A percentile compares a stretch with the other conserved stretches of the same genome.
phyloP scores from a whole-genome alignment of 2,888 invertebrate species.

The Netelia virgata region DNA sequence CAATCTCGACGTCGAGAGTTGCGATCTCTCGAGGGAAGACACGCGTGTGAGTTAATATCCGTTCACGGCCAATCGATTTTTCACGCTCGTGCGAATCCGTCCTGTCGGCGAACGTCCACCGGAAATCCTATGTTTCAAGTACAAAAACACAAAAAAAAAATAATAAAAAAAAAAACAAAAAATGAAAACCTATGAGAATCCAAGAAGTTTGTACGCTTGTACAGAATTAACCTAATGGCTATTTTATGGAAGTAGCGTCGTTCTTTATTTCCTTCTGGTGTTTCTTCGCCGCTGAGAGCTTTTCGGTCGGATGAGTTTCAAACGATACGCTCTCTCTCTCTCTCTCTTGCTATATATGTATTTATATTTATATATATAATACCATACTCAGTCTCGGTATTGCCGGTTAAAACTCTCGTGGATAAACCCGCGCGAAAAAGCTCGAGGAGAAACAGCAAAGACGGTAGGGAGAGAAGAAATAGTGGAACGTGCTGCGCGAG shows the following conservation, averaged over 20 bases:
- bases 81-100: slow-evolving; percentile 23
- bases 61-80: slow-evolving; percentile 49
- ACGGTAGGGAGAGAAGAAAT: neutral
- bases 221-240: neutral
- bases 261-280: neutral
- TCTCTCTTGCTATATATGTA: neutral
- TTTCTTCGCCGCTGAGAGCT: slow-evolving; percentile 15
- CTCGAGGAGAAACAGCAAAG: slow-evolving; percentile 1
- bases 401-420: neutral
- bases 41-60: slow-evolving; percentile 47
- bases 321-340: slow-evolving; percentile 11
- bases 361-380: neutral
- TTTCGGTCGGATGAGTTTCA: slow-evolving; percentile 34
- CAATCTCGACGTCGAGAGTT: slow-evolving; percentile 35
- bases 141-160: too few species aligned
- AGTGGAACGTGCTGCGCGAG: slow-evolving; percentile 19
- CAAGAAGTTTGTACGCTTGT: neutral
- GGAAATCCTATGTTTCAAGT: too few species aligned
- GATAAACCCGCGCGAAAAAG: neutral
- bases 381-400: slow-evolving; percentile 16
- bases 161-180: neutral
- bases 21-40: neutral
- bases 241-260: too few species aligned
- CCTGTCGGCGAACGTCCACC: neutral
- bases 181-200: neutral